Evolutionary conservation across 2,113 vertebrate species (phyloP).

Genomic region (Glaucidium brasilianum): DNA sequence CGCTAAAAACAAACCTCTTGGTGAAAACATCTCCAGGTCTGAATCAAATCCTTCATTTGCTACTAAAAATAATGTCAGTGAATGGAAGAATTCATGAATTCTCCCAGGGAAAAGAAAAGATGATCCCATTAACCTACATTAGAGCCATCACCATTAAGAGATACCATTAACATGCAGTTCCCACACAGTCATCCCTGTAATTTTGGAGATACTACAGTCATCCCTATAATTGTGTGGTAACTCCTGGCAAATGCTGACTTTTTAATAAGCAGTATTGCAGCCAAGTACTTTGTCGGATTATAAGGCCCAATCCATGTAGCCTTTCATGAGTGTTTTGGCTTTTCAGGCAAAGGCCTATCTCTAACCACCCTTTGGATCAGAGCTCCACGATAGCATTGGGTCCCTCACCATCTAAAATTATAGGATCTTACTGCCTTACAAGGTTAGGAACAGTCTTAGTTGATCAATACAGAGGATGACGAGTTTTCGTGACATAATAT

Average conservation of each 20-base stretch:
- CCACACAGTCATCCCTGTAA: background rate
- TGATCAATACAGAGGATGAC: background rate
- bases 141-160: constrained; percentile 39
- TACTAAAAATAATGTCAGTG: constrained; percentile 51
- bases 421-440: background rate
- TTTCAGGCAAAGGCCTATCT: background rate
- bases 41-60: background rate
- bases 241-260: background rate
- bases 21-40: background rate
- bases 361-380: background rate
- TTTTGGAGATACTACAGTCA: background rate
- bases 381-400: background rate
- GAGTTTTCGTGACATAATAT: background rate
- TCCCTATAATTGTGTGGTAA: background rate
- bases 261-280: background rate
- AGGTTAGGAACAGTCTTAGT: background rate
- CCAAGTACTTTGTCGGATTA: background rate
- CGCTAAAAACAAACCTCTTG: background rate
- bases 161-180: constrained; percentile 42
- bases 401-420: background rate
- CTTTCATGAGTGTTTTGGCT: background rate
- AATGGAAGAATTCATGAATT: constrained; percentile 46
- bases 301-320: accelerated
- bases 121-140: constrained; percentile 63
- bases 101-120: constrained; percentile 46